Base-by-base conservation (phyloP, 1,140 invertebrate genomes). In the Reticulitermes speratus region DNA sequence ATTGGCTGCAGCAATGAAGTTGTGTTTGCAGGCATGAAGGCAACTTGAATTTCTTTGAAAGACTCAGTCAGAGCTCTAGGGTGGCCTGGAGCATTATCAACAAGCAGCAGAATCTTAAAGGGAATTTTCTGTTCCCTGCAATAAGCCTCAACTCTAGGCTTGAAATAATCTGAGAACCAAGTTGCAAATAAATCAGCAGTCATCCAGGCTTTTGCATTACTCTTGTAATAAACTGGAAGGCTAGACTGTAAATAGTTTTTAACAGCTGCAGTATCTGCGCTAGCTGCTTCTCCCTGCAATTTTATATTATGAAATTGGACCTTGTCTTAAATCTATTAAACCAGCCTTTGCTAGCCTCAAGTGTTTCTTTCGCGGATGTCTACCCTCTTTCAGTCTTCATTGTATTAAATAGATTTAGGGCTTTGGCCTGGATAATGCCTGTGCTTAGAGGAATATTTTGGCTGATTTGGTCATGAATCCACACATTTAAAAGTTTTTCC, bases 81-180 rank as follows among this genome's bases (percentile, higher is more conserved):
- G 88, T 92, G 91, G 81, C 90, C 88, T 81, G 90, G 87, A 85
- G 89, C 90, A 87, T 91, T 93, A 87, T 93, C 92, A 9, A 92
- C 87, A 84, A 92, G 87, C 59, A 93, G 88, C 25, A 92, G 85
- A 85, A 91, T 89, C 89, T 92, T 91, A 89, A 90, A 91, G 30
- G 88, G 88, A 55, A 91, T 3, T 87, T 87, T 90, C 87, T 87
- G 91, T 90, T 85, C 82, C 16, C 8, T 12, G 86, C 84, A 65
- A 89, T 30, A 89, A 88, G 90, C 89, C 89, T 87, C n/a, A 81
- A 89, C 88, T 86, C 88, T 88, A 45, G 89, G 89, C 16, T 88
- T 88, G 87, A 90, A 91, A 86, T 88, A 88, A 86, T 89, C 82
- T 59, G 87, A 86, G 88, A 91, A 90, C 90, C 89, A 91, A 75